phyloP scores from a whole-genome alignment of 2,797 vertebrate species.

The Cetoscarus ocellatus region DNA sequence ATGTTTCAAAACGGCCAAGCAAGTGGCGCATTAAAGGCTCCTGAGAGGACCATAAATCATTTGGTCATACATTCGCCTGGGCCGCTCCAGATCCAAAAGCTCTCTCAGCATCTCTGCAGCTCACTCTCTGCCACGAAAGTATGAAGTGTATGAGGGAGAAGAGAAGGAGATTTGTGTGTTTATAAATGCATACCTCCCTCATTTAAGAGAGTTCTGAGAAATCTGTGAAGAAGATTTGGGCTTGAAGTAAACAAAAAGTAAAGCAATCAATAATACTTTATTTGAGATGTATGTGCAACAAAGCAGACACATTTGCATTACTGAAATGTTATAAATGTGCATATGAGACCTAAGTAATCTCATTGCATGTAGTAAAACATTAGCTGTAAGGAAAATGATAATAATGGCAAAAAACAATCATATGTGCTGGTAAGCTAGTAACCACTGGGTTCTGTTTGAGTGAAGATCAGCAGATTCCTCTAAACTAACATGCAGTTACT shows the following conservation, averaged over 20 bases:
- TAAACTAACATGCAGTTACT: background rate
- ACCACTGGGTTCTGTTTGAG: background rate
- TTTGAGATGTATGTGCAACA: background rate
- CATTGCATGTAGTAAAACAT: background rate
- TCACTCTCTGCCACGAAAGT: background rate
- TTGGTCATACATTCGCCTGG: conserved; percentile 33
- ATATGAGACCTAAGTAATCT: background rate
- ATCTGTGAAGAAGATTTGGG: background rate
- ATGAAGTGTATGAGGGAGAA: conserved; percentile 21
- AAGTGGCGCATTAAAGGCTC: conserved; percentile 49
- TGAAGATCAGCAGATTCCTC: conserved; percentile 21
- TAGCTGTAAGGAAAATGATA: background rate
- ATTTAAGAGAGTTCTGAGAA: conserved; percentile 7
- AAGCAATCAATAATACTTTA: background rate
- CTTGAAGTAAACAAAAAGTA: background rate
- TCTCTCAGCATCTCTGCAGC: conserved; percentile 47
- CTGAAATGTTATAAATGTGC: background rate
- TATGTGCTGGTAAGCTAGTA: no score
- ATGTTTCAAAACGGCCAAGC: conserved; percentile 56
- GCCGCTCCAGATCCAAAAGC: conserved; percentile 53
- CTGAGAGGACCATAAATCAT: conserved; percentile 65
- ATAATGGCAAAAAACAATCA: no score
- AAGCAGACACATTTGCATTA: background rate
- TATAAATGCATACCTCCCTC: conserved; percentile 13
- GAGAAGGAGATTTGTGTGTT: background rate